phyloP scores from a whole-genome alignment of 1,140 invertebrate genomes.

The Ladona fulva region DNA sequence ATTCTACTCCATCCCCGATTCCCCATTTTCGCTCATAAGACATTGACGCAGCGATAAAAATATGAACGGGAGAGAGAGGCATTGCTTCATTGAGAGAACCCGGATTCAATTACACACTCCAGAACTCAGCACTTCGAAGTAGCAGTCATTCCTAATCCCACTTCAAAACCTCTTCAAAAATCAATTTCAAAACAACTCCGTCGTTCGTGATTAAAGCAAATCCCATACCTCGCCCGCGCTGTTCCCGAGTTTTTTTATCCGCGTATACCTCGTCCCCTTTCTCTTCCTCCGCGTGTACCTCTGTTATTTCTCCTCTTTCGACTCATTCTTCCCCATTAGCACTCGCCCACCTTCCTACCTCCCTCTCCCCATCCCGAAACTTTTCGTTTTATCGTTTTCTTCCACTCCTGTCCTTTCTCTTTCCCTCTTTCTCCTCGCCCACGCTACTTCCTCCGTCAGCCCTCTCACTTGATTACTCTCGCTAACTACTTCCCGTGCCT shows the following conservation, averaged over 20 bases:
- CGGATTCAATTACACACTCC: constrained; percentile 9
- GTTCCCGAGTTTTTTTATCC: neutral
- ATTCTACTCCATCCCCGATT: too few species aligned
- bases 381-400: too few species aligned
- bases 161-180: neutral
- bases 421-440: neutral
- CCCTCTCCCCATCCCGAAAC: neutral
- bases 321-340: neutral
- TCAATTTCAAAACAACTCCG: constrained; percentile 1
- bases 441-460: neutral
- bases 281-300: neutral
- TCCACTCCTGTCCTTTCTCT: neutral
- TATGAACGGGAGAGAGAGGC: neutral
- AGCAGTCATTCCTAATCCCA: neutral
- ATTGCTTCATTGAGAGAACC: neutral
- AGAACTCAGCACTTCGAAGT: neutral
- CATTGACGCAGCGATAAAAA: too few species aligned
- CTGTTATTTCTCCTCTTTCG: neutral
- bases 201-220: constrained; percentile 6
- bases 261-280: neutral
- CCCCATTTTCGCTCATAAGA: too few species aligned
- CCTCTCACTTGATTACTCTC: neutral
- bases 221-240: neutral
- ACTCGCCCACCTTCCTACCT: neutral
- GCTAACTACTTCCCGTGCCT: neutral